Percentiles rank a stretch among this genome's conserved stretches.
Conservation (phyloP, 2,888 invertebrate genomes). For the Platycheirus rosarum region DNA sequence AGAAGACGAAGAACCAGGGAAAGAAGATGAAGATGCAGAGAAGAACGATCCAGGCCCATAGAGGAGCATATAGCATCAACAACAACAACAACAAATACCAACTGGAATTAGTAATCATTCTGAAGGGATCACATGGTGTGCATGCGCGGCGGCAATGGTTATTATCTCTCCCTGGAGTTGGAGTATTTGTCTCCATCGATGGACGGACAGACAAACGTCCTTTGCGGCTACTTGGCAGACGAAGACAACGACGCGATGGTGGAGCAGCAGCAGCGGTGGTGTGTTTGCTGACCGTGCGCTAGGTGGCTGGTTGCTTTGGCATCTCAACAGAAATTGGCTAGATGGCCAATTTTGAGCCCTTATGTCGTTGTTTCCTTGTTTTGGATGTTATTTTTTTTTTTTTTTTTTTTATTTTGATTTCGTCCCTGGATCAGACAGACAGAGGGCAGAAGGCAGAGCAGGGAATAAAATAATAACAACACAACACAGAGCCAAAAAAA, state of each 20-base stretch:
- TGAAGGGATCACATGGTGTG: slow-evolving; percentile 73
- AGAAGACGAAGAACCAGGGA: slow-evolving; percentile 24
- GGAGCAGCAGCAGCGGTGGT: slow-evolving; percentile 8
- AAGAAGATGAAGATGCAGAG: slow-evolving; percentile 53
- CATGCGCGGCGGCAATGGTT: slow-evolving; percentile 74
- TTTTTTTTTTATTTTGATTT: not conserved
- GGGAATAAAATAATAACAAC: not conserved
- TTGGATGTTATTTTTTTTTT: slow-evolving; percentile 8
- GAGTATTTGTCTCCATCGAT: slow-evolving; percentile 73
- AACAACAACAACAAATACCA: slow-evolving; percentile 61
- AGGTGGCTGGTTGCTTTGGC: slow-evolving; percentile 68
- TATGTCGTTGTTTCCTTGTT: slow-evolving; percentile 67
- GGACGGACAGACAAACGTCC: slow-evolving; percentile 57
- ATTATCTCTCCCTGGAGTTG: slow-evolving; percentile 74
- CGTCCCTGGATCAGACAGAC: slow-evolving; percentile 25
- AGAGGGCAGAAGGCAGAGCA: not conserved
- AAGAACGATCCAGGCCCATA: slow-evolving; percentile 46
- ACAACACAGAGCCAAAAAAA: not conserved
- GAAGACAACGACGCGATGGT: slow-evolving; percentile 17
- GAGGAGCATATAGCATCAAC: slow-evolving; percentile 38
- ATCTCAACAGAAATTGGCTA: slow-evolving; percentile 71
- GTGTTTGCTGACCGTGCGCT: slow-evolving; percentile 64
- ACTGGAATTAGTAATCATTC: slow-evolving; percentile 73
- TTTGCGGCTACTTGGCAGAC: slow-evolving; percentile 65
- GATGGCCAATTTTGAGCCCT: slow-evolving; percentile 74